phyloP scores from a whole-genome alignment of 64 coral and sea anemone genomes.

The Stylophora pistillata region DNA sequence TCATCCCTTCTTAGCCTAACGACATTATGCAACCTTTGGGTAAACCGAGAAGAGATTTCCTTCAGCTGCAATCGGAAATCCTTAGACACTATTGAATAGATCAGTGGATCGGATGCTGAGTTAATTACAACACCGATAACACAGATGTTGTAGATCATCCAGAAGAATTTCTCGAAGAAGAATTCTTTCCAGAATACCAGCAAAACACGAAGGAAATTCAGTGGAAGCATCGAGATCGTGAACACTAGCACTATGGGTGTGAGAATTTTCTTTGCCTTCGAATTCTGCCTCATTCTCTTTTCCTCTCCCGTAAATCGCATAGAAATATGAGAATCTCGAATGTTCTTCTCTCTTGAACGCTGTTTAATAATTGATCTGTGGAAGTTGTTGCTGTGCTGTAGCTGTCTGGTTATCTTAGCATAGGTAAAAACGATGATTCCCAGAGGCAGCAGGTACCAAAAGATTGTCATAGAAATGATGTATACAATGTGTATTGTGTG shows the following conservation, averaged over 20 bases:
- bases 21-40: neutral
- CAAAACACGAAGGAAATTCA: constrained; percentile 25
- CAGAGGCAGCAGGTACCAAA: constrained; percentile 58
- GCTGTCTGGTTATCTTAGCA: constrained; percentile 27
- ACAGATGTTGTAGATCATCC: constrained; percentile 35
- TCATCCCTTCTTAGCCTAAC: constrained; percentile 8
- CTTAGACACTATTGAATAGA: constrained; percentile 59
- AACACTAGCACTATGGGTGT: constrained; percentile 57
- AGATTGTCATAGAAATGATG: constrained; percentile 1
- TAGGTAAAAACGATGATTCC: constrained; percentile 50
- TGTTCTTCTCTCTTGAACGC: neutral
- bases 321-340: neutral
- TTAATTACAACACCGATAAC: constrained; percentile 57
- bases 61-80: constrained; percentile 38
- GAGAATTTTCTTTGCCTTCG: constrained; percentile 43
- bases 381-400: constrained; percentile 45
- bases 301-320: neutral
- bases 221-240: constrained; percentile 47
- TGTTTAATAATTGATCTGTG: constrained; percentile 25
- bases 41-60: neutral
- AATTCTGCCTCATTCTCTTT: constrained; percentile 49
- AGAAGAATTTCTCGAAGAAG: constrained; percentile 1
- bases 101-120: constrained; percentile 39
- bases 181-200: constrained; percentile 9
- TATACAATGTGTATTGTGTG: constrained; percentile 12